These are phyloP conservation scores for Palythoa caribaeorum DNA, from an alignment of 92 coral and sea anemone species.

Conservation along the genomic window DNA sequence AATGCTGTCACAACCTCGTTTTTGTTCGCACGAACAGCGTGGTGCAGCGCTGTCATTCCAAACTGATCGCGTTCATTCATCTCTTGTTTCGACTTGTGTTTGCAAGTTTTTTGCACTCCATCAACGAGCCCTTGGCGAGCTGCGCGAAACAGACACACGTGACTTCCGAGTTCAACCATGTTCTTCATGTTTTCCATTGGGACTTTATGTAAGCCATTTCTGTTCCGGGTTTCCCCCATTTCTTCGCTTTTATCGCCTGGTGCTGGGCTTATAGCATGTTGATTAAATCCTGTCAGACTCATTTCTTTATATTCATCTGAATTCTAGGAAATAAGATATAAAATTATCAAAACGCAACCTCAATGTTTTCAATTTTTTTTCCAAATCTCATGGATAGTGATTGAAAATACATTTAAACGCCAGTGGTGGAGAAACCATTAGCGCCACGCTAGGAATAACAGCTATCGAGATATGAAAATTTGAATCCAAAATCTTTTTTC, in stretches of 20 bases:
- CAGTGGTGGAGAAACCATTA: too few relatives aligned
- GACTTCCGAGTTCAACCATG: not conserved
- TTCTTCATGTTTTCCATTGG: not conserved
- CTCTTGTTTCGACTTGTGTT: slow-evolving; percentile 10
- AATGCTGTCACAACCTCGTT: not conserved
- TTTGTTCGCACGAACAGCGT: slow-evolving; percentile 28
- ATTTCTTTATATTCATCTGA: slow-evolving; percentile 22
- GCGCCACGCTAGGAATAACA: not conserved
- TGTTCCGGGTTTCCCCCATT: not conserved
- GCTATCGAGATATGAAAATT: not conserved
- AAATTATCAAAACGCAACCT: not conserved
- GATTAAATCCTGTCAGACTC: not conserved
- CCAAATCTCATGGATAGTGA: not conserved
- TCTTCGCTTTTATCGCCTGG: not conserved
- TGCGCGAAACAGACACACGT: slow-evolving; percentile 1
- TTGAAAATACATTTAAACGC: not conserved
- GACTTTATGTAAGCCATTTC: not conserved
- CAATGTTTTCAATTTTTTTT: not conserved
- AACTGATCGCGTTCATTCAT: slow-evolving; percentile 16
- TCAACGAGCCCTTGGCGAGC: slow-evolving; percentile 18
- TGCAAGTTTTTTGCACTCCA: not conserved
- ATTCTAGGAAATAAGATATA: not conserved
- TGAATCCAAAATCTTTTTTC: too few relatives aligned
- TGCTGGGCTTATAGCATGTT: slow-evolving; percentile 19
- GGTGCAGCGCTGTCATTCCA: slow-evolving; percentile 40